These are phyloP conservation scores for Psilanteris sp. DNA, from an alignment of 1,140 invertebrate species.

Conservation along the genomic window DNA sequence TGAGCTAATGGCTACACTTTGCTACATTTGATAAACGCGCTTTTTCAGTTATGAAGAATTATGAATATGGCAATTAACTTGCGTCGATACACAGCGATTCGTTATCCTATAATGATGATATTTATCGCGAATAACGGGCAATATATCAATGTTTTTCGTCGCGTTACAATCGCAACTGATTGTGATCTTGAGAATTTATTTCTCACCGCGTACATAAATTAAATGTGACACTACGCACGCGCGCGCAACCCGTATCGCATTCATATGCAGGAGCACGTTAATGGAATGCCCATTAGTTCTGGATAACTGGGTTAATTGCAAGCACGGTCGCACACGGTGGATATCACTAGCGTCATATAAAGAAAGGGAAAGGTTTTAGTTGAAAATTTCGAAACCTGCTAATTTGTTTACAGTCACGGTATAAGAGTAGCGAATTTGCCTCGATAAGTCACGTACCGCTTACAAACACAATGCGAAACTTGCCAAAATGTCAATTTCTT, in stretches of 20 bases:
- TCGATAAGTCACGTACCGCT: too few relatives aligned
- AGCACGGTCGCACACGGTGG: constrained; percentile 21
- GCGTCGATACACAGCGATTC: constrained; percentile 30
- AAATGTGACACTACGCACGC: constrained; percentile 60
- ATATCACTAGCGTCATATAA: constrained; percentile 49
- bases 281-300: constrained; percentile 70
- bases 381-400: constrained; percentile 10
- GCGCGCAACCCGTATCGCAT: constrained; percentile 42
- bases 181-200: constrained; percentile 61
- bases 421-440: too few relatives aligned
- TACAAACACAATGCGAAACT: too few relatives aligned
- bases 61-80: constrained; percentile 35
- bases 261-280: constrained; percentile 55
- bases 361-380: constrained; percentile 67
- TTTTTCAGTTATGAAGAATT: constrained; percentile 37
- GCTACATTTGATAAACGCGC: background rate
- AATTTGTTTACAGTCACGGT: too few relatives aligned
- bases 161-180: constrained; percentile 60
- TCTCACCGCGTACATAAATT: constrained; percentile 54
- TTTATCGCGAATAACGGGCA: constrained; percentile 54
- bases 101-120: constrained; percentile 58
- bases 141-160: constrained; percentile 65
- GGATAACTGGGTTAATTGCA: constrained; percentile 71
- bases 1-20: background rate
- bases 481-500: too few relatives aligned